Base-by-base conservation (phyloP, 2,113 vertebrate species). In the Microtus ochrogaster region DNA sequence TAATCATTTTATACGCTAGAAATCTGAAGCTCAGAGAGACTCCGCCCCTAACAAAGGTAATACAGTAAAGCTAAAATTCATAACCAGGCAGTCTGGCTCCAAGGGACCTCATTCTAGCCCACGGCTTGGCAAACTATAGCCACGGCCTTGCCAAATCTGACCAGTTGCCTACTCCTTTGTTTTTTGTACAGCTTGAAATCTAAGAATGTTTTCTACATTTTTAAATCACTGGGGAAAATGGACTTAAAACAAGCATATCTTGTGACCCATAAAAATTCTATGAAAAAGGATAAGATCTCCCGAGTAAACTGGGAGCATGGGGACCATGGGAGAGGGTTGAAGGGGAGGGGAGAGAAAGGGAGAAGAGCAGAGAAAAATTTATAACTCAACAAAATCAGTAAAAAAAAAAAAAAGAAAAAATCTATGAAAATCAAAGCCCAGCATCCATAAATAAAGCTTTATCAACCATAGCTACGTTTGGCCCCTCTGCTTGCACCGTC, bases 391-490 rank as follows among this genome's bases (percentile, higher is more conserved):
- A 58, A 58, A 58, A 58, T 58, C 55, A 58, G 19, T 21, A 58
- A 58, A 21, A 73, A 83, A 96, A 95, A 94, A 88, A 21, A 58
- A 96, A 95, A 16, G 93, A 88, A 86, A 95, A 95, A 94, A 88
- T 47, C 94, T 24, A 84, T 10, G 58, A 63, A 74, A 95, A 83
- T 47, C 33, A 76, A 76, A 93, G 84, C 76, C 83, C 65, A 63
- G 65, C 41, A n/a, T 70, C 92, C 84, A 44, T 93, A 96, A 97
- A 92, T 81, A 94, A 91, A 70, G 22, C 77, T 73, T 77, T 68
- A 66, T 11, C 63, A 65, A 90, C 89, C 1, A 16, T 9, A 44
- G 88, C 58, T 87, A 3, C 0, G 3, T 41, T 90, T 24, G 30
- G 41, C 2, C 13, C 36, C 58, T 47, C 41, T 30, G 65, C 7